Conservation (phyloP, 2,113 vertebrate genomes). For the Laticauda colubrina region DNA sequence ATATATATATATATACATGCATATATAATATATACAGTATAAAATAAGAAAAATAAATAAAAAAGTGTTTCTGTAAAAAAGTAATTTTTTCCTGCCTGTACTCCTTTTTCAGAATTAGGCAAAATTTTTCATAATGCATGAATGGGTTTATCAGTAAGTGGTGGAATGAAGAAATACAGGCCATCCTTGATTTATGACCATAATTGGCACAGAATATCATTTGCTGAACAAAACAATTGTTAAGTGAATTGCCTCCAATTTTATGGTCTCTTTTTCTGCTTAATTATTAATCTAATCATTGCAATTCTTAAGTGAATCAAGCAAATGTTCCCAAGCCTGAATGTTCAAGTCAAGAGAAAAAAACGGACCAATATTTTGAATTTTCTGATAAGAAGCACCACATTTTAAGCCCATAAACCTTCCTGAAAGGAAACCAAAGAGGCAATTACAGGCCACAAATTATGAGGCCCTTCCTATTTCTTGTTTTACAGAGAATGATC, state of each 20-base stretch:
- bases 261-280: too few relatives aligned
- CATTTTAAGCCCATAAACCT: not conserved
- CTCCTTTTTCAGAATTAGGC: not conserved
- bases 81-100: too few relatives aligned
- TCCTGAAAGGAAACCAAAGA: not conserved
- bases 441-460: not conserved
- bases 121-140: not conserved
- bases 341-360: not conserved
- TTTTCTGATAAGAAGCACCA: not conserved
- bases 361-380: not conserved
- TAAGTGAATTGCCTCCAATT: too few relatives aligned
- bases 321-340: not conserved
- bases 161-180: not conserved
- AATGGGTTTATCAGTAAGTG: not conserved
- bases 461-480: not conserved
- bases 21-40: too few relatives aligned
- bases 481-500: not conserved
- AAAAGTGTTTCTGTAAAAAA: too few relatives aligned
- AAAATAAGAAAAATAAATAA: too few relatives aligned
- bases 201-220: too few relatives aligned
- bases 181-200: too few relatives aligned
- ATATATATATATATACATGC: too few relatives aligned
- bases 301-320: too few relatives aligned
- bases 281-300: too few relatives aligned
- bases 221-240: too few relatives aligned